Evolutionary conservation across 35 echinoderm and acorn worm genomes (phyloP), one percentile per base, ranked within the genome.

Genomic region (Diadema setosum): DNA sequence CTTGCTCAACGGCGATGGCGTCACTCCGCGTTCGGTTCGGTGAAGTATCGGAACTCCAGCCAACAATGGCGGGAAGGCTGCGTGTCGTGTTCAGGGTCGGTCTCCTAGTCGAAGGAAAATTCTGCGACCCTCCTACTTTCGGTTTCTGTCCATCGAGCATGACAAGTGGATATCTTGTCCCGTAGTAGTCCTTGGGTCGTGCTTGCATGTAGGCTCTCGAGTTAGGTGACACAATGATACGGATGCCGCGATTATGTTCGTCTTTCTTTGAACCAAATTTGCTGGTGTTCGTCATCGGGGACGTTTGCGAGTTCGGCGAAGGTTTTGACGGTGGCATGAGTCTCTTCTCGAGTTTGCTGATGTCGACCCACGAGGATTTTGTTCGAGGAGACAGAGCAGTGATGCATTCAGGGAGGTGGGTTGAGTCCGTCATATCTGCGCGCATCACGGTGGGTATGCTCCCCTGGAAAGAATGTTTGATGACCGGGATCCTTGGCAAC

Each of bases 51-150:
- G 73, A 78, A n/a, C n/a, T n/a, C n/a, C n/a, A n/a, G n/a, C n/a
- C n/a, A n/a, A n/a, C n/a, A 36, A 78, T 78, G 17, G 73, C 73
- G 11, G 73, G 73, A n/a, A 78, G 73, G 44, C 73, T 78, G 40
- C 73, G 36, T 6, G 11, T 78, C 40, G 4, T 43, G 40, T 14
- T 20, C 73, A 39, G 11, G 73, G 9, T 78, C 40, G 12, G 24
- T 24, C 44, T 78, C n/a, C n/a, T n/a, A n/a, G n/a, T n/a, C 34
- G 37, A 67, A 23, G 17, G 12, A 35, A 15, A 14, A 16, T n/a
- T 41, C 0, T 78, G 39, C 1, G 14, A n/a, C 24, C 21, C 8
- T 9, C 44, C 73, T 35, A 41, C n/a, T 26, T 78, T 44, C 25
- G 27, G 21, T 21, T 78, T 39, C 24, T 78, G 39, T 16, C 40